phyloP scores from a whole-genome alignment of 2,888 invertebrate genomes.

The Thelaira solivaga region DNA sequence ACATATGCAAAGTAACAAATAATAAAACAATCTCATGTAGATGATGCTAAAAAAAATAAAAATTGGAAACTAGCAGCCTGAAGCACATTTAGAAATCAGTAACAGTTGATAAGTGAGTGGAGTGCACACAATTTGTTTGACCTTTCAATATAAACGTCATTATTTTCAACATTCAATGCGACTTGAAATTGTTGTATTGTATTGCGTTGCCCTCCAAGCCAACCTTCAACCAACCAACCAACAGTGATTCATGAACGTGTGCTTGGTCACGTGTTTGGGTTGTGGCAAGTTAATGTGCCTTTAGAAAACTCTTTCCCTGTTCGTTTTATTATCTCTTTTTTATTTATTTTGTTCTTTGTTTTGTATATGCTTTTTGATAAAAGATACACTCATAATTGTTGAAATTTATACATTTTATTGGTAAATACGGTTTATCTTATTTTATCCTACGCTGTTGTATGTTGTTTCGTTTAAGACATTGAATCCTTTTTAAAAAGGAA shows the following conservation, averaged over 20 bases:
- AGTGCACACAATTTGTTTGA: slow-evolving; percentile 70
- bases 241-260: slow-evolving; percentile 50
- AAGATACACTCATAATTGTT: slow-evolving; percentile 13
- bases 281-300: slow-evolving; percentile 9
- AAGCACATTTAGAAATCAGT: background rate
- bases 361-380: background rate
- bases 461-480: slow-evolving; percentile 56
- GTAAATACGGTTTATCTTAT: background rate
- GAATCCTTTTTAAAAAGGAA: slow-evolving; percentile 62
- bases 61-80: background rate
- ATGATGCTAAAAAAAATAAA: slow-evolving; percentile 2
- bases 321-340: no score
- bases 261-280: slow-evolving; percentile 62
- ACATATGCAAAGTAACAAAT: slow-evolving; percentile 54
- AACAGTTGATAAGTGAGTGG: background rate
- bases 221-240: background rate
- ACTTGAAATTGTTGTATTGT: slow-evolving; percentile 41
- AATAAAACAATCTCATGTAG: slow-evolving; percentile 11
- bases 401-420: slow-evolving; percentile 32
- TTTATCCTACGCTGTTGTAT: slow-evolving; percentile 1
- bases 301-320: slow-evolving; percentile 3
- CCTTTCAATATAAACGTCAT: slow-evolving; percentile 69
- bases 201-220: background rate
- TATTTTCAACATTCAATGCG: slow-evolving; percentile 43
- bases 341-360: background rate